phyloP scores from a whole-genome alignment of 2,888 invertebrate species.

The Polyommatus iphigenia region DNA sequence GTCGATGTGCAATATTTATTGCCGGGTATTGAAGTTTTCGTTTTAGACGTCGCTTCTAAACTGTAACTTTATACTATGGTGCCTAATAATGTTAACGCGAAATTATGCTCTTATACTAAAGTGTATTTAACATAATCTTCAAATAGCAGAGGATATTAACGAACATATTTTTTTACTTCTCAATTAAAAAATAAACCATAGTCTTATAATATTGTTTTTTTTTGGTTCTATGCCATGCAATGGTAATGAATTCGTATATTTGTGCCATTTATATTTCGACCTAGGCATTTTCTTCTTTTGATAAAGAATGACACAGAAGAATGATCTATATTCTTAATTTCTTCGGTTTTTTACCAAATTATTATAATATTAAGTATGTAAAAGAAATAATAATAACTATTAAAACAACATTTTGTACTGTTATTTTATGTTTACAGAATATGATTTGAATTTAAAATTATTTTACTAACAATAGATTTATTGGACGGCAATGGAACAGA shows the following conservation, averaged over 20 bases:
- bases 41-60: constrained; percentile 13
- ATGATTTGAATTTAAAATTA: not conserved
- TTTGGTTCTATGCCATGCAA: not conserved
- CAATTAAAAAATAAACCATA: not conserved
- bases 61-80: constrained; percentile 29
- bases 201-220: not conserved
- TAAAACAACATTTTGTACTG: not conserved
- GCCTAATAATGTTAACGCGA: constrained; percentile 12
- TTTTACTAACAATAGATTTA: no score
- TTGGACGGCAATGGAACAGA: not conserved
- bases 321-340: not conserved
- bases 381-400: not conserved
- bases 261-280: not conserved
- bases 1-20: no score
- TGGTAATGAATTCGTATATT: not conserved
- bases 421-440: no score
- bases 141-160: not conserved
- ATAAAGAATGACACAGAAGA: not conserved
- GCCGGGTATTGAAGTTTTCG: not conserved
- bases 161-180: constrained; percentile 20
- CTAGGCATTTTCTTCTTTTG: not conserved
- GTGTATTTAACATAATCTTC: constrained; percentile 6
- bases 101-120: not conserved
- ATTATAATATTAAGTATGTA: not conserved
- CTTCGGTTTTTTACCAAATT: not conserved